Evolutionary conservation across 2,888 invertebrate genomes (phyloP).

Genomic region (Creontiades dilutus): DNA sequence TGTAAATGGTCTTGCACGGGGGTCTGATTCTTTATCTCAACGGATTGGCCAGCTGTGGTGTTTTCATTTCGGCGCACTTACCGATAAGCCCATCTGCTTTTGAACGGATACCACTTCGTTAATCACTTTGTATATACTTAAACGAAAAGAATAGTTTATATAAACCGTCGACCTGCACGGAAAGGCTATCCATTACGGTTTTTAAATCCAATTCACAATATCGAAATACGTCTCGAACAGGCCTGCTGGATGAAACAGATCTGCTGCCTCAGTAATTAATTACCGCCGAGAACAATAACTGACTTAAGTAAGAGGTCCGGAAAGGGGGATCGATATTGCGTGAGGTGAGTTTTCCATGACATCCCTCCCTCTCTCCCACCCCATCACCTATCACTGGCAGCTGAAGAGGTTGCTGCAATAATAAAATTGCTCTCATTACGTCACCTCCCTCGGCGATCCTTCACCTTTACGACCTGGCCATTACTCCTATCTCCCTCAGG

Average conservation of each 20-base stretch:
- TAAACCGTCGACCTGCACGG: no score
- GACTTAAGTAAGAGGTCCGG: not conserved
- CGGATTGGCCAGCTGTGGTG: no score
- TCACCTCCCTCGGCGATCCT: slow-evolving; percentile 27
- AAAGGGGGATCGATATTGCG: not conserved
- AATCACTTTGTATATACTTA: no score
- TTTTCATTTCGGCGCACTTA: no score
- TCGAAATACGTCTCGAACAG: not conserved
- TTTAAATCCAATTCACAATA: not conserved
- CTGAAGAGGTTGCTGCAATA: slow-evolving; percentile 20
- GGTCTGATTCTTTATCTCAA: no score
- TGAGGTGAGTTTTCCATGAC: not conserved
- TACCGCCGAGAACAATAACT: not conserved
- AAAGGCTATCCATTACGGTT: no score
- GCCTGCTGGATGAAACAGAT: not conserved
- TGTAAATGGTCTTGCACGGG: no score
- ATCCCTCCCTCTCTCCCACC: not conserved
- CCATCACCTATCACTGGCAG: not conserved
- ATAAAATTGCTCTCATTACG: slow-evolving; percentile 39
- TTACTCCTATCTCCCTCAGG: slow-evolving; percentile 24
- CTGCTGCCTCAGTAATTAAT: not conserved
- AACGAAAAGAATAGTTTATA: no score
- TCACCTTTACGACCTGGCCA: slow-evolving; percentile 18
- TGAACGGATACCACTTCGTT: no score
- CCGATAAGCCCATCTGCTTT: no score